Conservation (phyloP, 2,888 invertebrate species). For the Branchipolynoe longqiensis region DNA sequence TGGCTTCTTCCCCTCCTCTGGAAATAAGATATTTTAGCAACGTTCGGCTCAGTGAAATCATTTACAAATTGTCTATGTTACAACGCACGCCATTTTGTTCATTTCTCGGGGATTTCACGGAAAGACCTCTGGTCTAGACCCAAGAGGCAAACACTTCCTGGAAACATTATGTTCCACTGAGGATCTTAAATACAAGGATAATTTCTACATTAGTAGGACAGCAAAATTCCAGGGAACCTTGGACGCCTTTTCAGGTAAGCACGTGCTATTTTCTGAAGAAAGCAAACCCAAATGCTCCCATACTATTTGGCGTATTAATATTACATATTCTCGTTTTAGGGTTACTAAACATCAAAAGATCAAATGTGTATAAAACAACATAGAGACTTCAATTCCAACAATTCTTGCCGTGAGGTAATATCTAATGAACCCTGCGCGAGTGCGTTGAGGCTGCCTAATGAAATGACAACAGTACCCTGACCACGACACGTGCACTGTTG, state of each 20-base stretch:
- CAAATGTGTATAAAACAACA: too few species aligned
- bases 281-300: too few species aligned
- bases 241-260: conserved; percentile 54
- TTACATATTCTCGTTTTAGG: too few species aligned
- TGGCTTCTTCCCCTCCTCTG: conserved; percentile 52
- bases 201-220: not conserved
- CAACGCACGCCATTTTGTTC: conserved; percentile 64
- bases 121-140: conserved; percentile 13
- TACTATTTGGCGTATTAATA: too few species aligned
- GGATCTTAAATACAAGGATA: conserved; percentile 16
- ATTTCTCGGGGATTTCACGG: conserved; percentile 58
- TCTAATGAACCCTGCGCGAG: not conserved
- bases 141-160: conserved; percentile 9
- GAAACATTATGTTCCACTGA: conserved; percentile 25
- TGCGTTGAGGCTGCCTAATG: not conserved
- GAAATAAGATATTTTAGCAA: conserved; percentile 54
- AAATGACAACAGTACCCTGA: conserved; percentile 11
- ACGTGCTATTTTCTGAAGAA: conserved; percentile 34
- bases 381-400: not conserved
- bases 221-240: conserved; percentile 1
- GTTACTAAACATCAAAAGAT: too few species aligned
- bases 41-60: conserved; percentile 33
- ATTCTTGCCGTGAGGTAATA: not conserved
- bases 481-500: conserved; percentile 46
- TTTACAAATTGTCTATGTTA: conserved; percentile 59